phyloP scores from a whole-genome alignment of 2,888 invertebrate species.

The Rhyacophila evoluta region DNA sequence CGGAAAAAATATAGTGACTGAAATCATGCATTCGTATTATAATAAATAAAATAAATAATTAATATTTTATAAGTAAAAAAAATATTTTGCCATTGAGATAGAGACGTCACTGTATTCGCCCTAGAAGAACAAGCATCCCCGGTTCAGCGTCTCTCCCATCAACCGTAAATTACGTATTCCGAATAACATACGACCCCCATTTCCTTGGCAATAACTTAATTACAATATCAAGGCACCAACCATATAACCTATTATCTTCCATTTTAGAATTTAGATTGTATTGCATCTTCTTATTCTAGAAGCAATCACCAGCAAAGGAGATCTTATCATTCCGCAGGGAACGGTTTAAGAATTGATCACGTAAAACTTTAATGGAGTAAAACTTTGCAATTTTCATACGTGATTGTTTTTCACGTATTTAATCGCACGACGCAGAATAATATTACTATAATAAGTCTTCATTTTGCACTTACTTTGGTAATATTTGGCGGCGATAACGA shows the following conservation, averaged over 20 bases:
- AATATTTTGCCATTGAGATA: no score
- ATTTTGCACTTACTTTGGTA: neutral
- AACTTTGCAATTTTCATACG: slow-evolving; percentile 43
- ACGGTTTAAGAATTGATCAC: slow-evolving; percentile 44
- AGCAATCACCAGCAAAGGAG: slow-evolving; percentile 26
- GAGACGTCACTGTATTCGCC: neutral
- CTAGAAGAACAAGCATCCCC: neutral
- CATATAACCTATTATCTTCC: slow-evolving; percentile 53
- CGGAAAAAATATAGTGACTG: no score
- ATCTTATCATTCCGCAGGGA: neutral
- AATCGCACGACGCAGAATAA: neutral
- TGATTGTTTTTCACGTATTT: slow-evolving; percentile 19
- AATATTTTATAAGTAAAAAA: no score
- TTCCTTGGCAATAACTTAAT: slow-evolving; percentile 54
- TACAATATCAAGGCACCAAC: slow-evolving; percentile 48
- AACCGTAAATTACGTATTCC: slow-evolving; percentile 51
- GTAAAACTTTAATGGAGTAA: slow-evolving; percentile 45
- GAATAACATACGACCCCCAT: slow-evolving; percentile 54
- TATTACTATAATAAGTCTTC: neutral
- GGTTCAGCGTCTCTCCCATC: slow-evolving; percentile 11
- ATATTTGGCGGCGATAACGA: neutral
- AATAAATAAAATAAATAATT: no score
- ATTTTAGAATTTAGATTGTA: slow-evolving; percentile 52
- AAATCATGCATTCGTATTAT: no score
- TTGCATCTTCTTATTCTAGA: slow-evolving; percentile 29